Evolutionary conservation across 2,113 vertebrate genomes (phyloP).

Genomic region (Galbula dea): DNA sequence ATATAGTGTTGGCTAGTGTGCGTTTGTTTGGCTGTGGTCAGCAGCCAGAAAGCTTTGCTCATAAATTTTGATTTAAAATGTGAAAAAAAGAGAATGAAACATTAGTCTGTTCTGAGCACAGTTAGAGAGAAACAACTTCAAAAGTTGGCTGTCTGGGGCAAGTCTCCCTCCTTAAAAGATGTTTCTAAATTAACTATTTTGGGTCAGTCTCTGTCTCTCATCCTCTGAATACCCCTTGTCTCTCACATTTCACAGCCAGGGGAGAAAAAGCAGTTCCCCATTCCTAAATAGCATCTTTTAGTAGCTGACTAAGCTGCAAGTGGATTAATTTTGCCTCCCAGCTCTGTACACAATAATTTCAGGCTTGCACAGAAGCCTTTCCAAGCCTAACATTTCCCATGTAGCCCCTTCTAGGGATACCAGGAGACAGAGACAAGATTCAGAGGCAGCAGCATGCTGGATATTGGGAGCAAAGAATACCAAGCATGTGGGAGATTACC

Average conservation of each 20-base stretch:
- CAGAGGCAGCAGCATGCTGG: background rate
- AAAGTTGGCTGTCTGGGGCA: too few species aligned
- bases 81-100: background rate
- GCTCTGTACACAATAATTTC: background rate
- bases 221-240: background rate
- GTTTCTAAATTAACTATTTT: background rate
- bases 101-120: background rate
- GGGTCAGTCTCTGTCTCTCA: background rate
- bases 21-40: background rate
- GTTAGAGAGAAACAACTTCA: background rate
- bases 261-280: background rate
- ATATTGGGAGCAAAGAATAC: background rate
- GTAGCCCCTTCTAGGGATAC: background rate
- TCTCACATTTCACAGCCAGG: background rate
- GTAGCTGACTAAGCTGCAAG: conserved; percentile 6
- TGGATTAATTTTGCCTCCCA: conserved; percentile 3
- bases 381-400: background rate
- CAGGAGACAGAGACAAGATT: background rate
- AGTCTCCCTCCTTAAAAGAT: background rate
- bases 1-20: rapidly evolving
- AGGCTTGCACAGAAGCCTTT: background rate
- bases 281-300: background rate
- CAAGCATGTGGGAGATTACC: background rate
- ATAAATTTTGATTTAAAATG: background rate
- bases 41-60: background rate